These are phyloP conservation scores for Leptodactylus fallax DNA, from an alignment of 2,797 vertebrate species.

Conservation along the genomic window DNA sequence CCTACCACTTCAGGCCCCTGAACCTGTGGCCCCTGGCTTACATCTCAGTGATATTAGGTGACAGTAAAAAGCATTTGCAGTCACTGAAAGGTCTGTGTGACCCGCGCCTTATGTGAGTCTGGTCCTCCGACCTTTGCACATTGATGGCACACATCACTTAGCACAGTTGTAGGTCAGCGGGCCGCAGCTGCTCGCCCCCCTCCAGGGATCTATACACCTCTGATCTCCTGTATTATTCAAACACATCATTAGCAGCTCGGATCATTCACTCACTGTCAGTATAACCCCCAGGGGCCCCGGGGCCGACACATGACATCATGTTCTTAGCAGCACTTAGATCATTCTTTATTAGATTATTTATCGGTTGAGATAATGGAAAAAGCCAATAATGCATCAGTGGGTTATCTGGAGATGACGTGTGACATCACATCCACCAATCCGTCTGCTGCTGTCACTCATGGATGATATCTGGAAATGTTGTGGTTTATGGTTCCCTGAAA, in stretches of 20 bases:
- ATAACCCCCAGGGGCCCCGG: background rate
- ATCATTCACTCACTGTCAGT: constrained; percentile 24
- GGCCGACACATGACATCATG: constrained; percentile 29
- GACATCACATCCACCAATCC: background rate
- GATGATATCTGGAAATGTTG: background rate
- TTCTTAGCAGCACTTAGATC: constrained; percentile 1
- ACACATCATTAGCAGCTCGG: constrained; percentile 29
- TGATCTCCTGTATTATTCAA: constrained; percentile 13
- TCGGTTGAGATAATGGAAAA: background rate
- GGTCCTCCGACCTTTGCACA: background rate
- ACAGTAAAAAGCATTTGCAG: background rate
- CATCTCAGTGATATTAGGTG: background rate
- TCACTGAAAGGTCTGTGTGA: background rate
- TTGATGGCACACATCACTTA: constrained; percentile 22
- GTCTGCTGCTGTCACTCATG: background rate
- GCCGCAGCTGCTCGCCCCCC: background rate
- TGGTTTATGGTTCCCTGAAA: background rate
- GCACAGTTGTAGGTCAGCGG: constrained; percentile 12
- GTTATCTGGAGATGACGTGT: background rate
- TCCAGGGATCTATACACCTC: background rate
- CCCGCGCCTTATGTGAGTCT: background rate
- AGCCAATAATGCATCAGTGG: background rate
- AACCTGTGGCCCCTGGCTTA: background rate
- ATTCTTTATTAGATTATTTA: constrained; percentile 12
- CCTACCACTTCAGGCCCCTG: background rate